A percentile compares a stretch with the other conserved stretches of the same genome.
Evolutionary conservation across 2,888 invertebrate genomes (phyloP).

Genomic region (Calliphora vomitoria): DNA sequence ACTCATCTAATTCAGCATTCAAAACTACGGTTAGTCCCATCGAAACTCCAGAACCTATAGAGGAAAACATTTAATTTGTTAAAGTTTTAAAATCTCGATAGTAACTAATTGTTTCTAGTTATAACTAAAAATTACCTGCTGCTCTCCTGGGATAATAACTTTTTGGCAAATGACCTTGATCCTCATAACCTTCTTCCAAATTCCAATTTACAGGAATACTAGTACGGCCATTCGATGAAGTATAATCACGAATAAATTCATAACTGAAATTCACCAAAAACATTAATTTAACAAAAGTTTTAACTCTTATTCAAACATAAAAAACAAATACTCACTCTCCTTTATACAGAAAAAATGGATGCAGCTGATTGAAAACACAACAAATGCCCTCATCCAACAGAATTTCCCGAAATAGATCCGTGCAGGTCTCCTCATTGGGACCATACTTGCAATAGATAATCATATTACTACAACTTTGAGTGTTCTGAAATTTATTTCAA

Average conservation of each 20-base stretch:
- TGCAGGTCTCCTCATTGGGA: constrained; percentile 86
- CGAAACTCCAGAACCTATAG: constrained; percentile 87
- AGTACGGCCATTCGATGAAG: constrained; percentile 43
- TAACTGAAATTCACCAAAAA: constrained; percentile 25
- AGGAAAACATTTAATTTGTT: background rate
- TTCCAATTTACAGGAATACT: constrained; percentile 63
- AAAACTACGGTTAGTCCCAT: constrained; percentile 89
- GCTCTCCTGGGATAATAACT: constrained; percentile 62
- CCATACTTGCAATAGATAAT: constrained; percentile 88
- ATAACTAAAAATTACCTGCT: constrained; percentile 38
- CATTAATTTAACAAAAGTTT: background rate
- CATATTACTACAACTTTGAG: constrained; percentile 90
- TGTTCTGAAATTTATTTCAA: constrained; percentile 33
- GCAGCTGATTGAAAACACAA: constrained; percentile 91
- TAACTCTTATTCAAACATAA: background rate
- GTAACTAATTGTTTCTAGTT: too few relatives aligned
- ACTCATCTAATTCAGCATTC: constrained; percentile 89
- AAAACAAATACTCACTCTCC: constrained; percentile 35
- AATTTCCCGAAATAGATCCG: constrained; percentile 89
- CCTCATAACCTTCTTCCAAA: constrained; percentile 60
- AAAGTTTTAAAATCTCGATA: too few relatives aligned
- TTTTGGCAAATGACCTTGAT: constrained; percentile 15
- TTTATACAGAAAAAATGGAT: constrained; percentile 81
- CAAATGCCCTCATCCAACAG: constrained; percentile 92
- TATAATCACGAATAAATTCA: constrained; percentile 53